Base-by-base conservation (phyloP, 2,113 vertebrate species). In the Lampris incognitus region DNA sequence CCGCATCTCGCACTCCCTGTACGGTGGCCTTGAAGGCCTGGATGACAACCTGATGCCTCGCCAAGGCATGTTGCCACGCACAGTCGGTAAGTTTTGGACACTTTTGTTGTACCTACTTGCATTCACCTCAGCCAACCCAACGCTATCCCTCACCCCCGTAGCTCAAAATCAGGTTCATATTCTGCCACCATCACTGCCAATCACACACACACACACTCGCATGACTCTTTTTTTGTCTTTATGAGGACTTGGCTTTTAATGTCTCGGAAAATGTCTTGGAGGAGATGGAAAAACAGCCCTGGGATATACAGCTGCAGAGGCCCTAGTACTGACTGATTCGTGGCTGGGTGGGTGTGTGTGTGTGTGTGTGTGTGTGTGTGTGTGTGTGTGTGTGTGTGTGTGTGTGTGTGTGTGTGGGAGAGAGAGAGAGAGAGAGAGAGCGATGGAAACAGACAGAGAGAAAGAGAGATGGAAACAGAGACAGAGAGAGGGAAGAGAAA, bases 1-100 rank as follows among this genome's bases (percentile, higher is more conserved):
- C 1, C 92, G 98, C 48, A 98, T 98, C 90, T 99, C 98, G 58
- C 98, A 98, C 82, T 97, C 97, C 0, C 90, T 99, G 6, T 99
- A 97, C 0, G 87, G 95, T 0, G 96, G 95, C 36, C 95, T 98
- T 0, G 97, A 99, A 76, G 97, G 95, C 0, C 94, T 98, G 3
- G 95, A 94, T 0, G 97, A 98, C 68, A 96, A 96, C 0, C 88
- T 97, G 92, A 93, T 95, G 11, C 97, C 96, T 42, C 95, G 92
- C 0, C 67, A 83, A 0, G 87, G 87, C 44, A 79, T 89, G 74
- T 93, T 94, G 72, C 95, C 92, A 41, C 94, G 95, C 74, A 96
- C 97, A 46, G 94, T 97, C 90, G 97, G 97, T 98, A 84, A 94
- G 96, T 88, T 65, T 63, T 11, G 4, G 44, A 7, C 44, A 46